Base-by-base conservation (phyloP, 2,888 invertebrate genomes). In the Cotesia congregata region DNA sequence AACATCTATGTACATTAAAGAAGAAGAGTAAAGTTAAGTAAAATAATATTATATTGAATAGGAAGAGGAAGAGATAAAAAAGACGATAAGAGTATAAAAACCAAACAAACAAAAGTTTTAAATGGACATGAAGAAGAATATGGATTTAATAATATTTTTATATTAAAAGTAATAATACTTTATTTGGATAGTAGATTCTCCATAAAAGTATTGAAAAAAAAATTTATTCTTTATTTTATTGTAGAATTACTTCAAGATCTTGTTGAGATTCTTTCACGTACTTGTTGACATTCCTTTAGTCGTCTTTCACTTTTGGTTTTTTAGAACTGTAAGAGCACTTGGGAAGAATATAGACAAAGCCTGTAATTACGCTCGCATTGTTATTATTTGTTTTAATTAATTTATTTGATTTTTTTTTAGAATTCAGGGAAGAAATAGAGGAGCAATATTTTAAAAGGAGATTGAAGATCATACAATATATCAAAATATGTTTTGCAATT, bases 221-320 rank as follows among this genome's bases (percentile, higher is more conserved):
- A 7, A 50, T 50, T 50, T 50, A 7, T 50, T 50, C 12, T 50
- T 12, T 50, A 50, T 50, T 50, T 50, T 50, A 12, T 50, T 12
- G 9, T 12, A 50, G 50, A 12, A 50, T 50, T 50, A 7, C 50
- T 50, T 50, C 9, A 12, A 50, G 50, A 50, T 50, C 3, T 12
- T 50, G 50, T 12, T 50, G 12, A 50, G 50, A 50, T 50, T 50
- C 50, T 50, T 12, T 50, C 50, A 50, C 50, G 50, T 50, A 50
- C 50, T 50, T 50, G 50, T 50, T 50, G 50, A 50, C 50, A 50
- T 50, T 50, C 50, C 50, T 50, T 50, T 50, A 50, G 50, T 50
- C 50, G 50, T 50, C 50, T 50, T 50, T 50, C 50, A 50, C 50
- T 50, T 50, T 50, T 50, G 4, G 50, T 50, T 50, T 7, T 12